A percentile compares a stretch with the other conserved stretches of the same genome.
phyloP scores from a whole-genome alignment of 1,140 invertebrate species.

The Neodiprion fabricii region DNA sequence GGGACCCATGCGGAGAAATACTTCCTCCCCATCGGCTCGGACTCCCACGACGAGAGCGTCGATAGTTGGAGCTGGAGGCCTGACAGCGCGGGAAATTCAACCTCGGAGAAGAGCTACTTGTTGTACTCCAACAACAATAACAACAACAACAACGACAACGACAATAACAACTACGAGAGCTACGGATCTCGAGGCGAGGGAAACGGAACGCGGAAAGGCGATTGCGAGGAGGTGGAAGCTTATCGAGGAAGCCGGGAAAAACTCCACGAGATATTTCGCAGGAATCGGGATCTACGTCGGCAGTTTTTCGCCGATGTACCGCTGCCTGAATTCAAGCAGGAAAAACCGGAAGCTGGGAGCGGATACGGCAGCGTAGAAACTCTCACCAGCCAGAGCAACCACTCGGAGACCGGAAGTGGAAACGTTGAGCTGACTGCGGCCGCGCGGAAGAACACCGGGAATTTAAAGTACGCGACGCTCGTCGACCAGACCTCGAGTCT shows the following conservation, averaged over 20 bases:
- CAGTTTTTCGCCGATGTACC: constrained; percentile 50
- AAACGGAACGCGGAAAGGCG: constrained; percentile 16
- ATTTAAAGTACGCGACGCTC: neutral
- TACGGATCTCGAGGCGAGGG: constrained; percentile 24
- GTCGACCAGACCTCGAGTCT: neutral
- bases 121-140: constrained; percentile 15
- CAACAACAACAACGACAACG: constrained; percentile 7
- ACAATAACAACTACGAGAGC: constrained; percentile 16
- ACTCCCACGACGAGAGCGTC: neutral
- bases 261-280: constrained; percentile 57
- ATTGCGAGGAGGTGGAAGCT: constrained; percentile 6
- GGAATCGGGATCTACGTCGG: constrained; percentile 51
- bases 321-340: neutral
- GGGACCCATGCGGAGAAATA: neutral
- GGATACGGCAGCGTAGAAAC: constrained; percentile 59
- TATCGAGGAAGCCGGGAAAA: constrained; percentile 51
- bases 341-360: constrained; percentile 21
- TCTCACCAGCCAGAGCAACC: constrained; percentile 56
- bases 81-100: constrained; percentile 50
- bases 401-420: constrained; percentile 50
- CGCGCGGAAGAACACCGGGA: neutral
- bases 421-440: constrained; percentile 32
- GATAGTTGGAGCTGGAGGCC: constrained; percentile 47
- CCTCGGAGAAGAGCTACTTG: constrained; percentile 39
- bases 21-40: constrained; percentile 11